phyloP scores from a whole-genome alignment of 2,797 vertebrate genomes.

The Glossophaga mutica region DNA sequence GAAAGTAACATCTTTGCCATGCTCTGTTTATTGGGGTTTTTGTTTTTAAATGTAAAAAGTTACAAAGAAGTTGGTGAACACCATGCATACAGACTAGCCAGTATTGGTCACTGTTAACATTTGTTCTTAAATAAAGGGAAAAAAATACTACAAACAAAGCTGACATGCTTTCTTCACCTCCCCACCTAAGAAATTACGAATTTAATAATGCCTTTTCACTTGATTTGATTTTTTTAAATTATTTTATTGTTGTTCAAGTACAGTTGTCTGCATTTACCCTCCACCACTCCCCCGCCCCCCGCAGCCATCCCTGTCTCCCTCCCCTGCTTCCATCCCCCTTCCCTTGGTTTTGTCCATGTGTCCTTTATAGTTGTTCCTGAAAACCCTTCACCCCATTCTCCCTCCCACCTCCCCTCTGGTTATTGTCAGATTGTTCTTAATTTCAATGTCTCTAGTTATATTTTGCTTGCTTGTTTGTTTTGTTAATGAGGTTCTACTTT shows the following conservation, averaged over 20 bases:
- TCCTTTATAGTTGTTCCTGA: too few species aligned
- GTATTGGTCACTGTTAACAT: not conserved
- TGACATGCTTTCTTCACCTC: not conserved
- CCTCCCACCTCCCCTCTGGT: too few species aligned
- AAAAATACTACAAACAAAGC: not conserved
- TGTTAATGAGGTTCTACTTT: not conserved
- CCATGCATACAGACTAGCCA: not conserved
- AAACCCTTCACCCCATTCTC: too few species aligned
- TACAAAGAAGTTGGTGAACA: not conserved
- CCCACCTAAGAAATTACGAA: not conserved
- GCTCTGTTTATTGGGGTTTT: not conserved
- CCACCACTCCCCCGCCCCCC: too few species aligned
- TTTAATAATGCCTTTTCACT: not conserved
- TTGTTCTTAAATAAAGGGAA: not conserved
- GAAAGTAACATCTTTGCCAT: not conserved
- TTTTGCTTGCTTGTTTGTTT: too few species aligned
- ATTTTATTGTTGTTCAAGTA: too few species aligned
- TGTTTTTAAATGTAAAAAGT: not conserved
- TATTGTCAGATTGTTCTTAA: too few species aligned
- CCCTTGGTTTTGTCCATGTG: too few species aligned
- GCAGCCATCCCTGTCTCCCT: too few species aligned
- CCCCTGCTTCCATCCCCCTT: too few species aligned
- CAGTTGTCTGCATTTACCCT: too few species aligned
- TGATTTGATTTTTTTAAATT: not conserved
- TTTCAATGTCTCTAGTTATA: too few species aligned